These are phyloP conservation scores for Tillus elongatus DNA, from an alignment of 2,888 invertebrate genomes.

Conservation along the genomic window DNA sequence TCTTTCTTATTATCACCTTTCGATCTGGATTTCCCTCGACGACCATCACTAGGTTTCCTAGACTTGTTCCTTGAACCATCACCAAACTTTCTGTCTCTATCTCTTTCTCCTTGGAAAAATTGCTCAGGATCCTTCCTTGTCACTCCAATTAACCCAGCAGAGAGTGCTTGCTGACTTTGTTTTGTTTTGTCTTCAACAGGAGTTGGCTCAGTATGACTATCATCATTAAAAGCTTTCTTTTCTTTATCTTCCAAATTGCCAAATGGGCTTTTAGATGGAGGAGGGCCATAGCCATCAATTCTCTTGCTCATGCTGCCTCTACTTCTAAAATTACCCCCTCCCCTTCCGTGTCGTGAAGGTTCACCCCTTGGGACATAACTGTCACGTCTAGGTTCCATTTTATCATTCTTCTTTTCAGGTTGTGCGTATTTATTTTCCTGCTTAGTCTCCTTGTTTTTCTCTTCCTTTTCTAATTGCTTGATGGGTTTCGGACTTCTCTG, in stretches of 20 bases:
- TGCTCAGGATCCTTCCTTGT: slow-evolving; percentile 20
- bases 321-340: slow-evolving; percentile 39
- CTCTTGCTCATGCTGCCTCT: slow-evolving; percentile 50
- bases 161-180: slow-evolving; percentile 56
- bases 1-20: slow-evolving; percentile 33
- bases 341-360: slow-evolving; percentile 78
- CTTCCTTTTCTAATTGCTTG: slow-evolving; percentile 50
- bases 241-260: slow-evolving; percentile 40
- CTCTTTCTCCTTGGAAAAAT: slow-evolving; percentile 15
- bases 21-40: slow-evolving; percentile 35
- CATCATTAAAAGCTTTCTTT: slow-evolving; percentile 29
- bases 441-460: slow-evolving; percentile 47
- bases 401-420: slow-evolving; percentile 19
- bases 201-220: slow-evolving; percentile 20
- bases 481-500: slow-evolving; percentile 48
- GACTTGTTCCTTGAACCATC: not conserved
- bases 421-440: slow-evolving; percentile 21
- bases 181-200: slow-evolving; percentile 55
- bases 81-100: slow-evolving; percentile 19
- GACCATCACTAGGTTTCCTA: slow-evolving; percentile 17
- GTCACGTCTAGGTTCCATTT: slow-evolving; percentile 46
- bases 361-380: slow-evolving; percentile 82
- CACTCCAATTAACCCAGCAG: slow-evolving; percentile 53
- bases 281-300: slow-evolving; percentile 71
- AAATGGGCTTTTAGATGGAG: slow-evolving; percentile 70